Conservation (phyloP, 2,113 vertebrate species). For the Rhinoptilus africanus region DNA sequence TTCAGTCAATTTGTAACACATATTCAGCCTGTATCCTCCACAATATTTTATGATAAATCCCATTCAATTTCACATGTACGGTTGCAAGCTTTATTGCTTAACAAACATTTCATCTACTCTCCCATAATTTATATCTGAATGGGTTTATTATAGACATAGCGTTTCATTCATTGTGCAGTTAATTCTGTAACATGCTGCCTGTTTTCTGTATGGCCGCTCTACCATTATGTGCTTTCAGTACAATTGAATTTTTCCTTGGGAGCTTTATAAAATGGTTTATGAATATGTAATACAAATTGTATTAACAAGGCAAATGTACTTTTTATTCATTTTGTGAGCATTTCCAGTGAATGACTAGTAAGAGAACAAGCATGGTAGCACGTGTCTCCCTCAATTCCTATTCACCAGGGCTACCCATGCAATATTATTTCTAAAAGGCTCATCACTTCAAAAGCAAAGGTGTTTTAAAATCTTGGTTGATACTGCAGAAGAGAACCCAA, state of each 20-base stretch:
- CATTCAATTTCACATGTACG: conserved; percentile 75
- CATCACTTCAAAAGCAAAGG: conserved; percentile 36
- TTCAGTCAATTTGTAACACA: conserved; percentile 71
- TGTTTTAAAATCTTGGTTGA: neutral
- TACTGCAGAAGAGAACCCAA: neutral
- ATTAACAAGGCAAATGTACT: conserved; percentile 80
- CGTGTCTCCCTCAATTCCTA: conserved; percentile 54
- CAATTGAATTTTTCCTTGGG: conserved; percentile 80
- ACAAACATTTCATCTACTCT: conserved; percentile 82
- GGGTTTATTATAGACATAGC: conserved; percentile 80
- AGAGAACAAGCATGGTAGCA: conserved; percentile 51
- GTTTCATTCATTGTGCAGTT: conserved; percentile 82
- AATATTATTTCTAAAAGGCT: conserved; percentile 15
- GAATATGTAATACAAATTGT: conserved; percentile 84
- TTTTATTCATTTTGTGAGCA: conserved; percentile 78
- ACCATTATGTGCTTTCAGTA: conserved; percentile 80
- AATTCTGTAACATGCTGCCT: conserved; percentile 77
- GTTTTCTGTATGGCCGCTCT: conserved; percentile 75
- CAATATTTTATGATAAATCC: conserved; percentile 80
- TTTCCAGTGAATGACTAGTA: conserved; percentile 71
- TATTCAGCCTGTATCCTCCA: conserved; percentile 63
- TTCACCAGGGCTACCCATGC: neutral
- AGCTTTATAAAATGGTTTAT: conserved; percentile 81
- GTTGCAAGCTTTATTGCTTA: conserved; percentile 83
- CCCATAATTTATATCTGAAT: conserved; percentile 84